phyloP scores from a whole-genome alignment of 1,140 invertebrate species.

The Trigoniulus corallinus region DNA sequence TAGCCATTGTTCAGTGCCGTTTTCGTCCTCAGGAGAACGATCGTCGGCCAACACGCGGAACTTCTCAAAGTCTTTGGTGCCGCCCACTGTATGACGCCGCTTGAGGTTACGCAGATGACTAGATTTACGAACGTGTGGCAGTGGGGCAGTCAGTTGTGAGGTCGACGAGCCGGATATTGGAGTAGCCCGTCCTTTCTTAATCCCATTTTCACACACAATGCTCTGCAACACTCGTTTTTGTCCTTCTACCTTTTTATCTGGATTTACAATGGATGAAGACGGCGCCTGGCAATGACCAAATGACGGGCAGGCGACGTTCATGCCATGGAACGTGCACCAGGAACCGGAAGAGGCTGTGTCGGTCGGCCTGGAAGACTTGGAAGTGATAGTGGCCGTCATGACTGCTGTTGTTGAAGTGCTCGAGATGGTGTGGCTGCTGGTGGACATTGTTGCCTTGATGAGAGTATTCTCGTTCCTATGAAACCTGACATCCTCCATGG shows the following conservation, averaged over 20 bases:
- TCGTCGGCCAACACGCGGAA: slow-evolving; percentile 33
- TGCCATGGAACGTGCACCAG: too few species aligned
- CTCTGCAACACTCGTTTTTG: too few species aligned
- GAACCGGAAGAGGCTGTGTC: too few species aligned
- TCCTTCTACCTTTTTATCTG: too few species aligned
- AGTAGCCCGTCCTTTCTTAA: background rate
- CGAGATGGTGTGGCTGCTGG: slow-evolving; percentile 1
- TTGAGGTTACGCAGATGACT: slow-evolving; percentile 32
- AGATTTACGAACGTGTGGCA: slow-evolving; percentile 10
- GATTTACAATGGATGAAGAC: too few species aligned
- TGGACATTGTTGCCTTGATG: background rate
- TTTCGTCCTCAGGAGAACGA: background rate
- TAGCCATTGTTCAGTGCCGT: background rate
- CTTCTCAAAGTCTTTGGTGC: slow-evolving; percentile 65
- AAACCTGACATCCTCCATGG: background rate
- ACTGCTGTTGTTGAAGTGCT: slow-evolving; percentile 15
- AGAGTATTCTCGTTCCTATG: background rate
- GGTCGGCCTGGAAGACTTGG: too few species aligned
- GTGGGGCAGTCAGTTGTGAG: background rate
- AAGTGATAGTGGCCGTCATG: slow-evolving; percentile 18
- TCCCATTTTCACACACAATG: too few species aligned
- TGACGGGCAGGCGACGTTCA: too few species aligned
- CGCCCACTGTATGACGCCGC: slow-evolving; percentile 76
- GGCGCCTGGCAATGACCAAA: too few species aligned
- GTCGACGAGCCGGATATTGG: background rate